A percentile compares a stretch with the other conserved stretches of the same genome.
phyloP scores from a whole-genome alignment of 2,888 invertebrate species.

The Ganaspis brasiliensis region DNA sequence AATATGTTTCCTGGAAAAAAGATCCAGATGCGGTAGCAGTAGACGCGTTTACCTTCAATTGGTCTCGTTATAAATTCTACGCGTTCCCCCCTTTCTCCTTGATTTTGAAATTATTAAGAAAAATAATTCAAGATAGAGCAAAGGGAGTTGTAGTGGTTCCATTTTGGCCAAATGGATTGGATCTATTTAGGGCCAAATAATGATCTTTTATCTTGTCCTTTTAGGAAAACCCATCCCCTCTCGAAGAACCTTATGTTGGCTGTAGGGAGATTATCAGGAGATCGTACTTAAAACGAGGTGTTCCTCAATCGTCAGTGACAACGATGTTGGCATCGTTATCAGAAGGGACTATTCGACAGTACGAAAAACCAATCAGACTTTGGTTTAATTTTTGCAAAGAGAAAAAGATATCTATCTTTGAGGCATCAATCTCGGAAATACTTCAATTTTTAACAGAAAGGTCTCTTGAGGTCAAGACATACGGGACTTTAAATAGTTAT shows the following conservation, averaged over 20 bases:
- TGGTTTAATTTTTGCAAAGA: slow-evolving; percentile 60
- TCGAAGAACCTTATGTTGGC: neutral
- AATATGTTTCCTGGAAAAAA: slow-evolving; percentile 64
- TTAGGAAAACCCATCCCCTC: neutral
- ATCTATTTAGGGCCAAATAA: neutral
- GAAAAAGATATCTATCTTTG: neutral
- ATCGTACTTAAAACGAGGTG: neutral
- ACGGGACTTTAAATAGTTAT: no score
- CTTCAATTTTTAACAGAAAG: no score
- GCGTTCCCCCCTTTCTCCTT: slow-evolving; percentile 64
- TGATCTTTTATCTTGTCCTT: neutral
- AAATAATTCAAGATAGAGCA: no score
- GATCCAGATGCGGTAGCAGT: slow-evolving; percentile 57
- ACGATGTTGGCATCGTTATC: slow-evolving; percentile 57
- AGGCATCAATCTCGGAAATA: neutral
- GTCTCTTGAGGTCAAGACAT: no score
- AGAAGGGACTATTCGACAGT: slow-evolving; percentile 60
- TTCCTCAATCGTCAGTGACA: neutral
- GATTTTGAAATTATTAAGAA: slow-evolving; percentile 54
- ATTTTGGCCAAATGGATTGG: no score
- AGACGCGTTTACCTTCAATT: slow-evolving; percentile 66
- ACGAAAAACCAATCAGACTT: slow-evolving; percentile 56
- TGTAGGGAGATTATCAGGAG: neutral
- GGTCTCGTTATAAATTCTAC: slow-evolving; percentile 57
- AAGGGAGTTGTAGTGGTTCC: slow-evolving; percentile 67